Evolutionary conservation across 64 coral and sea anemone genomes (phyloP).

Genomic region (Actinia equina): DNA sequence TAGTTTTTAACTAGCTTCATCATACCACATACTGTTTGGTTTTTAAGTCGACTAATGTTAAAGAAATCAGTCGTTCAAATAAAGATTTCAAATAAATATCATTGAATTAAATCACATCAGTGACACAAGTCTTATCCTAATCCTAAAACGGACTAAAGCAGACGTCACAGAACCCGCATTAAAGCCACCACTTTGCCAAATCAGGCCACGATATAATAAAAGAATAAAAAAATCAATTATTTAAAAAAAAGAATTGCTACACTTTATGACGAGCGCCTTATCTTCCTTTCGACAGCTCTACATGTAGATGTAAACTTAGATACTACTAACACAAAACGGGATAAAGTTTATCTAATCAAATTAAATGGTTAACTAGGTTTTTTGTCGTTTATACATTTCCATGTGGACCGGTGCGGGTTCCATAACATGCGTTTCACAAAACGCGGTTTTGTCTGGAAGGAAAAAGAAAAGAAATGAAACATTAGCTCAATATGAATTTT

Average conservation of each 20-base stretch:
- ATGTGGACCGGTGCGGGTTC: conserved; percentile 15
- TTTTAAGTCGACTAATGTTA: neutral
- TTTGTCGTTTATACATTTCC: conserved; percentile 27
- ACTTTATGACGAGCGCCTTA: neutral
- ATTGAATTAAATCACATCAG: neutral
- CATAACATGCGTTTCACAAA: conserved; percentile 23
- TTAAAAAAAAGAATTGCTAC: neutral
- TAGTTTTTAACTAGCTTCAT: conserved; percentile 21
- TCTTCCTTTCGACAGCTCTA: neutral
- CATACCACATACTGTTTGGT: conserved; percentile 5
- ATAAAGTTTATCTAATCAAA: neutral
- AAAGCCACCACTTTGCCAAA: conserved; percentile 1
- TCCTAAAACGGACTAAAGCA: conserved; percentile 19
- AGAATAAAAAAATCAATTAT: neutral
- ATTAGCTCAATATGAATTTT: neutral
- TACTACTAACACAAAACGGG: neutral
- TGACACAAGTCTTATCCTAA: neutral
- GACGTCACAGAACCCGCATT: conserved; percentile 14
- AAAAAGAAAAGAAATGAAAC: neutral
- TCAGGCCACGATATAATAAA: neutral
- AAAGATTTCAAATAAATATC: neutral
- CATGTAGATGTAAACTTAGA: neutral
- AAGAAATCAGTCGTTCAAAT: conserved; percentile 3
- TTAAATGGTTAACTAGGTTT: neutral
- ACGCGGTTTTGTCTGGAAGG: conserved; percentile 17